Evolutionary conservation across 2,888 invertebrate genomes (phyloP).

Genomic region (Arge pagana): DNA sequence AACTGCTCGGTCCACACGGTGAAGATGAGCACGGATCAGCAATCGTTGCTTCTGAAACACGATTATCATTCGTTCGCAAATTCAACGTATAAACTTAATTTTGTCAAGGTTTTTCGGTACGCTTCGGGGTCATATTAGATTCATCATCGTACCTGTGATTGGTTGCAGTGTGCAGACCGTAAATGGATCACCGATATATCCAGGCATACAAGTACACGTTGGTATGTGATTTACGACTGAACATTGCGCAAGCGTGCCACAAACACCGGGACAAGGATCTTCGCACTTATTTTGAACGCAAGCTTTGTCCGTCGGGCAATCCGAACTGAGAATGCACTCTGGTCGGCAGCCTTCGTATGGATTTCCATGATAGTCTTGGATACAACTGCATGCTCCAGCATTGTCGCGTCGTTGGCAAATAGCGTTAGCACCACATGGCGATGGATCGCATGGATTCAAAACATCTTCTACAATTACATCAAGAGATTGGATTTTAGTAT

Average conservation of each 20-base stretch:
- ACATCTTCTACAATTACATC: conserved; percentile 61
- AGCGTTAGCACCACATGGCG: conserved; percentile 86
- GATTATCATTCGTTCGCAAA: no score
- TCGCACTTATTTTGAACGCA: conserved; percentile 83
- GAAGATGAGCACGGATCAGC: conserved; percentile 74
- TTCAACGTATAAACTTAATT: no score
- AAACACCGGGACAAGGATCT: conserved; percentile 86
- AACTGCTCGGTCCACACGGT: conserved; percentile 82
- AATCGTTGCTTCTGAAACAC: conserved; percentile 51
- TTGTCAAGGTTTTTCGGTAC: background rate
- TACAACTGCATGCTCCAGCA: conserved; percentile 79
- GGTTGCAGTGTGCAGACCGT: conserved; percentile 58
- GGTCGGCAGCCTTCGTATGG: conserved; percentile 86
- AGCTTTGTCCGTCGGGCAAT: conserved; percentile 81
- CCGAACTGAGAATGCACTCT: conserved; percentile 84
- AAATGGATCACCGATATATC: conserved; percentile 78
- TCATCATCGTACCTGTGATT: conserved; percentile 41
- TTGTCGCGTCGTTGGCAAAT: conserved; percentile 77
- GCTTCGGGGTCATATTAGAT: background rate
- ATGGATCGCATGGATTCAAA: conserved; percentile 79
- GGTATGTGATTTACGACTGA: conserved; percentile 84
- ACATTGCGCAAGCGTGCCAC: conserved; percentile 83
- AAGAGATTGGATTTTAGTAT: no score
- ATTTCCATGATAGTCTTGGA: conserved; percentile 81
- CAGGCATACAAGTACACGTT: conserved; percentile 77